Evolutionary conservation across 2,113 vertebrate genomes (phyloP), one percentile per base, ranked within the genome.

Genomic region (Salvator merianae): DNA sequence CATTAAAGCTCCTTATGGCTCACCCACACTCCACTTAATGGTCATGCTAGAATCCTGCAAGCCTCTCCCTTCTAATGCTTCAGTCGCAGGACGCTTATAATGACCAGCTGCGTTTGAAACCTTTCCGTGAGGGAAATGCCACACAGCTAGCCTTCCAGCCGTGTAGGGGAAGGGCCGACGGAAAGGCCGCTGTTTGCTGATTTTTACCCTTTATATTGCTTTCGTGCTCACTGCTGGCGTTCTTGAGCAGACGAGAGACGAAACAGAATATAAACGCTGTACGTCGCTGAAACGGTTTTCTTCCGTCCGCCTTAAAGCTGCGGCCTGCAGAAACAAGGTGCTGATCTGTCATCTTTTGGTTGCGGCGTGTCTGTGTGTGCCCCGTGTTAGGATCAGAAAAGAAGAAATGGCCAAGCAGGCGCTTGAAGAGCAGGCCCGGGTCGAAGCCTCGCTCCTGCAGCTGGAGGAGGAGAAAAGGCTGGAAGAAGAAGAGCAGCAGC

Each of bases 351-450:
- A 71, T 36, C 5, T 79, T 89, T 0, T 88, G 2, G 90, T 91
- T 87, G 59, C 71, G 24, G 89, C 84, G 30, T 20, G 50, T 53
- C 16, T 14, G 10, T 22, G 20, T 22, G 55, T 59, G 55, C 18
- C 14, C 18, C 20, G 4, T 20, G 4, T 59, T 80, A 98, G 97
- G 88, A 71, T 97, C 83, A 95, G 86, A 88, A 95, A 96, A 86
- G 97, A 98, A 88, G 96, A 97, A 76, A 88, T 95, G 87, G 59
- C 91, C 34, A 95, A 94, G 69, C 94, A 94, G 92, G 94, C 91
- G 0, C 86, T 88, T 76, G 96, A 97, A 90, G 96, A 95, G 6
- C 94, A 91, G 77, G 88, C 90, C 3, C 91, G 40, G 28, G 86
- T 16, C 13, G 81, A 94, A 81, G 96, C 97, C 80, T 95, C 97